Base-by-base conservation (phyloP, 2,888 invertebrate genomes). In the Acanthococcus lagerstroemiae region DNA sequence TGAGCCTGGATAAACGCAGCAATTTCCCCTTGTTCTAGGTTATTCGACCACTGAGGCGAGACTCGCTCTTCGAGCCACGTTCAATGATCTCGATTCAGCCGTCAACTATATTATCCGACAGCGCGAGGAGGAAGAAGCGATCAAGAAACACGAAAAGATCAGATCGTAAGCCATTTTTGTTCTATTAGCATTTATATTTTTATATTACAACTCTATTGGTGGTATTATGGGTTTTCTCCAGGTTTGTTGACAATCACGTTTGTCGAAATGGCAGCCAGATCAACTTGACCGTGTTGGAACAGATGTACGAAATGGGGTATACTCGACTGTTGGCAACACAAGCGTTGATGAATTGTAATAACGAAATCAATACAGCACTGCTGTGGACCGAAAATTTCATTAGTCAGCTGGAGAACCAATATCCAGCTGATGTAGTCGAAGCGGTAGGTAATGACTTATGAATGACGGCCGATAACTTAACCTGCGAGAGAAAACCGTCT, bases 261-360 rank as follows among this genome's bases (percentile, higher is more conserved):
- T 85, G 85, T 71, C 76, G 73, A 12, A 82, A 84, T 74, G 84
- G 84, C 0, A 75, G 79, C 3, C 67, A 67, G 54, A 81, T 84
- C 24, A 79, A 78, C 70, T 75, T 77, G 17, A 75, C 76, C 58
- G 77, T 81, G 69, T 76, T 82, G 55, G 76, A 77, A 9, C 81
- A 80, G 45, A 75, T 87, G 15, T 77, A 79, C 27, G 80, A 79
- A 46, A 88, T 90, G 88, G 90, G 90, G 0, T 90, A 81, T 76
- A 72, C 80, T 4, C 78, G 81, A 21, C 77, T 80, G 5, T 74
- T 82, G 6, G 84, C 85, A 0, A 75, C 80, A 0, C 74, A 77
- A 3, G 88, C 89, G 1, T 77, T 90, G 26, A 78, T 81, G 68
- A 81, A 81, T 73, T 76, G 83, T 56, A 83, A 87, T 73, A 90